Percentiles rank a stretch among this genome's conserved stretches.
These are phyloP conservation scores for Bimastos eiseni DNA, from an alignment of 2,888 invertebrate species.

Conservation along the genomic window DNA sequence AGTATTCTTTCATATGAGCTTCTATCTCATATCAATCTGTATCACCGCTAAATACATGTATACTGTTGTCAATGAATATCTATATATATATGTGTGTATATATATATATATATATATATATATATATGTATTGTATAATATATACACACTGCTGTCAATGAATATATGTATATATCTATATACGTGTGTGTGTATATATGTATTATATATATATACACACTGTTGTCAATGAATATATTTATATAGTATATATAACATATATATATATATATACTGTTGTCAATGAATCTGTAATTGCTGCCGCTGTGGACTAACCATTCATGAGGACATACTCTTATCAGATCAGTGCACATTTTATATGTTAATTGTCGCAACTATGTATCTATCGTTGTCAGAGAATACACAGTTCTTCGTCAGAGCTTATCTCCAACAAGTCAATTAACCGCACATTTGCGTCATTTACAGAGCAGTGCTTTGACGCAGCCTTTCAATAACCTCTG, in stretches of 20 bases:
- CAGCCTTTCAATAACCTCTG: neutral
- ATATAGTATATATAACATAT: too few relatives aligned
- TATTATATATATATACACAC: too few relatives aligned
- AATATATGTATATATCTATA: too few relatives aligned
- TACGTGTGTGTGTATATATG: too few relatives aligned
- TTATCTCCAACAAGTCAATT: neutral
- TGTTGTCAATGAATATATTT: too few relatives aligned
- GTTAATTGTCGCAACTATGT: constrained; percentile 2
- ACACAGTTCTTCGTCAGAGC: neutral
- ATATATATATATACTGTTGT: too few relatives aligned
- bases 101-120: too few relatives aligned
- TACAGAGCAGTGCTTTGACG: neutral
- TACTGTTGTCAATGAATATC: too few relatives aligned
- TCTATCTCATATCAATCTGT: neutral
- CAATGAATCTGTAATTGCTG: neutral
- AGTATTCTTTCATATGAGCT: neutral
- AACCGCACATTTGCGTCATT: neutral
- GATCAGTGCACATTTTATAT: neutral
- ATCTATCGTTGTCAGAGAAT: neutral
- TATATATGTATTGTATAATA: too few relatives aligned
- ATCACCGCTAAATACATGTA: too few relatives aligned
- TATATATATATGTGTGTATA: too few relatives aligned
- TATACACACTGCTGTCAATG: too few relatives aligned
- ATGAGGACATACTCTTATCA: neutral
- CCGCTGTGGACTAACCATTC: neutral